A percentile compares a stretch with the other conserved stretches of the same genome.
Conservation (phyloP, 1,140 invertebrate species). For the Patella vulgata region DNA sequence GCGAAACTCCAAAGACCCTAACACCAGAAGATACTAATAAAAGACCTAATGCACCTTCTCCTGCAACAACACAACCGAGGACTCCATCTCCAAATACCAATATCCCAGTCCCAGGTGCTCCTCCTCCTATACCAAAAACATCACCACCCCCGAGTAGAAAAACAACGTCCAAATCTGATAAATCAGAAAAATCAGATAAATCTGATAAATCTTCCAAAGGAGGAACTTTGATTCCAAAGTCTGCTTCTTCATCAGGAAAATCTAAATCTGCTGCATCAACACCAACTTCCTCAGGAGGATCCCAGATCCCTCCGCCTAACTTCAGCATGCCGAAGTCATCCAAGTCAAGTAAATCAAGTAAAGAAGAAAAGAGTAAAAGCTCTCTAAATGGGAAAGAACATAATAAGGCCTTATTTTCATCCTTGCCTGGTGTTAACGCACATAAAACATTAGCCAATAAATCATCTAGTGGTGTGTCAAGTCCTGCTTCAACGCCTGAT, state of each 20-base stretch:
- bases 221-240: conserved; percentile 49
- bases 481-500: conserved; percentile 5
- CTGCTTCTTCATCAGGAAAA: conserved; percentile 26
- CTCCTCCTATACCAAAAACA: conserved; percentile 1
- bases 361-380: conserved; percentile 43
- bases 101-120: not conserved
- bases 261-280: conserved; percentile 19
- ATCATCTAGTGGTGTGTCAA: conserved; percentile 15
- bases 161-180: conserved; percentile 14
- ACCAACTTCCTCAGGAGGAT: conserved; percentile 25
- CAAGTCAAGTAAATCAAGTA: conserved; percentile 44
- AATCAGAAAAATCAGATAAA: conserved; percentile 11
- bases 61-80: conserved; percentile 7
- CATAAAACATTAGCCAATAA: conserved; percentile 18
- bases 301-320: conserved; percentile 40
- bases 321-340: conserved; percentile 43
- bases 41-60: conserved; percentile 13
- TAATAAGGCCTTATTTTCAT: conserved; percentile 25
- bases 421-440: conserved; percentile 18
- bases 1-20: conserved; percentile 31
- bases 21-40: conserved; percentile 22
- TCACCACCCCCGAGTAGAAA: conserved; percentile 14
- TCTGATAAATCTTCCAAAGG: conserved; percentile 53
- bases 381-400: conserved; percentile 20
- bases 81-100: conserved; percentile 16